phyloP scores from a whole-genome alignment of 2,113 vertebrate species.

The Hippolais icterina region DNA sequence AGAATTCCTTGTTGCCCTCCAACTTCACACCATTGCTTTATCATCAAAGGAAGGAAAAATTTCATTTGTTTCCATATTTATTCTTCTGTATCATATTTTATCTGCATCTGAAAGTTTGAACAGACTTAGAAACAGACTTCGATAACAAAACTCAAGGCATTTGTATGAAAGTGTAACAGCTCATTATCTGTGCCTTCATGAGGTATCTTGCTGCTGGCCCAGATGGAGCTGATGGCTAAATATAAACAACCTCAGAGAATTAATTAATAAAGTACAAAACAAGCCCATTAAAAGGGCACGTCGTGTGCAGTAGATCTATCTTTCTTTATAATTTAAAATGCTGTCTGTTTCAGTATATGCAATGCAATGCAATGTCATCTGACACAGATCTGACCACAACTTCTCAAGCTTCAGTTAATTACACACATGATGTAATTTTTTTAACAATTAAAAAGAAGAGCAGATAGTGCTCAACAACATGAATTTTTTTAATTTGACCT shows the following conservation, averaged over 20 bases:
- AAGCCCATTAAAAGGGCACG: slow-evolving; percentile 3
- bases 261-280: slow-evolving; percentile 58
- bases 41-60: neutral
- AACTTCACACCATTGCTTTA: neutral
- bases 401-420: slow-evolving; percentile 17
- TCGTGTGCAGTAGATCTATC: neutral
- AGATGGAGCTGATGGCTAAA: slow-evolving; percentile 58
- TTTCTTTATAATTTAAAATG: neutral
- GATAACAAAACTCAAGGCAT: slow-evolving; percentile 14
- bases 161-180: slow-evolving; percentile 26
- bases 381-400: neutral
- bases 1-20: neutral
- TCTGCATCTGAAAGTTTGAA: slow-evolving; percentile 18
- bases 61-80: neutral
- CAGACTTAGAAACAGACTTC: slow-evolving; percentile 19
- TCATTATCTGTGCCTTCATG: slow-evolving; percentile 41
- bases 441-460: neutral
- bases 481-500: neutral
- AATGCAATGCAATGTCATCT: neutral
- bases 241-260: slow-evolving; percentile 52
- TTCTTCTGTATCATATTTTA: neutral
- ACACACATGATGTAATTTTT: neutral
- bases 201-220: slow-evolving; percentile 33
- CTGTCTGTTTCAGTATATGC: neutral
- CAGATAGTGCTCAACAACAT: neutral